These are phyloP conservation scores for Cremastobaeus sp. DNA, from an alignment of 2,888 invertebrate genomes.

Conservation along the genomic window DNA sequence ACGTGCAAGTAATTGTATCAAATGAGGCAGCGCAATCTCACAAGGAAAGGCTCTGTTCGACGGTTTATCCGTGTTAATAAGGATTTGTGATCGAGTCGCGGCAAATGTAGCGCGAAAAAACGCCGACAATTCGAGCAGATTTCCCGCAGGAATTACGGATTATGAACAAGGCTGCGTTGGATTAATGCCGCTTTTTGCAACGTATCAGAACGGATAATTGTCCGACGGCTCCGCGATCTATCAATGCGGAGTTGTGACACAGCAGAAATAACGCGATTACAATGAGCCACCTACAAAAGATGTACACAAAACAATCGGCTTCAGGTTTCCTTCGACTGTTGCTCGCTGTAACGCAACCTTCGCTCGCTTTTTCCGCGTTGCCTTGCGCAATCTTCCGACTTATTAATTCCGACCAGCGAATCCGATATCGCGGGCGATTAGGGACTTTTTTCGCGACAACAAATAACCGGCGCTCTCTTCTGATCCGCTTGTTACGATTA, in stretches of 20 bases:
- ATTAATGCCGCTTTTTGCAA: slow-evolving; percentile 5
- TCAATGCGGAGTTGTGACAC: background rate
- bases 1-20: slow-evolving; percentile 49
- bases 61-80: no score
- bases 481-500: no score
- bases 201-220: background rate
- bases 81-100: no score
- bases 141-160: background rate
- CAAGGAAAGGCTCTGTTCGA: slow-evolving; percentile 25
- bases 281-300: background rate
- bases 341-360: background rate
- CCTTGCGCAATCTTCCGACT: no score
- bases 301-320: background rate
- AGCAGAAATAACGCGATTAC: background rate
- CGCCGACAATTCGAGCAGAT: background rate
- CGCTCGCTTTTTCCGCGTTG: no score
- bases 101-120: background rate
- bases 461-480: no score
- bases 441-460: no score
- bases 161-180: slow-evolving; percentile 2
- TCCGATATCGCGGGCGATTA: no score
- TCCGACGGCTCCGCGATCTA: background rate
- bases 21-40: slow-evolving; percentile 38
- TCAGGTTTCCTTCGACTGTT: background rate
- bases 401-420: no score